These are phyloP conservation scores for Pogonognathellus flavescens DNA, from an alignment of 1,140 invertebrate species.

Conservation along the genomic window DNA sequence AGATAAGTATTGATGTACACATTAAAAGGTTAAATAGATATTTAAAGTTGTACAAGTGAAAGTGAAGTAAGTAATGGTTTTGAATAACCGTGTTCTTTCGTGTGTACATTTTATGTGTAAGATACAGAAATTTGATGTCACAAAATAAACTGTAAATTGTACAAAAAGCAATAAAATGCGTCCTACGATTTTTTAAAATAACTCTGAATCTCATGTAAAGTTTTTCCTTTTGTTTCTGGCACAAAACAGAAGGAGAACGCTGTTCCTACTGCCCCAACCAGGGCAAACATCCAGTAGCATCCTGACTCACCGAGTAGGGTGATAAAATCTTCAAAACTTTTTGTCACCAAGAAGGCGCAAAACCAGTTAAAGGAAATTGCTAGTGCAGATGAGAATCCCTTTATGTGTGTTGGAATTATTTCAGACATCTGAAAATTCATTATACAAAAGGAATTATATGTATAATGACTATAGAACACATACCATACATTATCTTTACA, in stretches of 20 bases:
- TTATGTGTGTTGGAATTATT: conserved; percentile 66
- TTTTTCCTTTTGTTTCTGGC: conserved; percentile 75
- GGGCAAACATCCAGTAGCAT: conserved; percentile 69
- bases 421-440: conserved; percentile 72
- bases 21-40: too few relatives aligned
- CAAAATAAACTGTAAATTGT: too few relatives aligned
- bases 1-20: too few relatives aligned
- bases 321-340: conserved; percentile 71
- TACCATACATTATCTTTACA: too few relatives aligned
- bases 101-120: too few relatives aligned
- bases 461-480: too few relatives aligned
- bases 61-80: too few relatives aligned
- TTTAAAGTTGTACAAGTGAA: too few relatives aligned
- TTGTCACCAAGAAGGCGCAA: conserved; percentile 72
- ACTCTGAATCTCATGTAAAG: conserved; percentile 75
- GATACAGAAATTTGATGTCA: too few relatives aligned
- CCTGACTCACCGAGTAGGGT: conserved; percentile 71
- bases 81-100: too few relatives aligned
- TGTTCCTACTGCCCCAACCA: conserved; percentile 70
- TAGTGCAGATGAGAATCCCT: conserved; percentile 33
- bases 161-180: too few relatives aligned
- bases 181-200: conserved; percentile 15
- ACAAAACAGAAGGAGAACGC: conserved; percentile 73
- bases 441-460: too few relatives aligned
- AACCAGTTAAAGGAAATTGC: conserved; percentile 22